Evolutionary conservation across 2,797 vertebrate species (phyloP).

Genomic region (Fistularia tabacaria): DNA sequence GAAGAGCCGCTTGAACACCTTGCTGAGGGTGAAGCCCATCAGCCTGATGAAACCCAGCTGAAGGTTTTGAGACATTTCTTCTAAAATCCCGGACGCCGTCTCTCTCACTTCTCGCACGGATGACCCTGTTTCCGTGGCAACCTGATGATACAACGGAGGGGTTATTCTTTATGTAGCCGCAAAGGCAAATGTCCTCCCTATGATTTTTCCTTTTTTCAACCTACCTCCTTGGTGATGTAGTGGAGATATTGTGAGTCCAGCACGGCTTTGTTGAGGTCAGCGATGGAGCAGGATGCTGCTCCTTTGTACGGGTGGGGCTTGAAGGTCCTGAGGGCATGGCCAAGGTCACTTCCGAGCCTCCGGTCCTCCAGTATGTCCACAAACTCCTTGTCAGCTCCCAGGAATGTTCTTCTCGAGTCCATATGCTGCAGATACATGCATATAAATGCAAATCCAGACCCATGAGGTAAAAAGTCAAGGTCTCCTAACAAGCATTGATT

Average conservation of each 20-base stretch:
- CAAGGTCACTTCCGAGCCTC: slow-evolving; percentile 80
- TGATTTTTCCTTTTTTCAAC: neutral
- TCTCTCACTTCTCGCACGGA: slow-evolving; percentile 78
- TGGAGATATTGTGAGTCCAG: slow-evolving; percentile 85
- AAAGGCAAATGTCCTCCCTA: neutral
- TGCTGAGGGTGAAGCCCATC: slow-evolving; percentile 83
- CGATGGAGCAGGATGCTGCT: slow-evolving; percentile 72
- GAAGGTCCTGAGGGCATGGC: slow-evolving; percentile 85
- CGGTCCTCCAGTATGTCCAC: slow-evolving; percentile 89
- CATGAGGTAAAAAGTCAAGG: neutral
- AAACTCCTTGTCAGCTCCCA: slow-evolving; percentile 69
- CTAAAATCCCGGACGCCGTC: slow-evolving; percentile 79
- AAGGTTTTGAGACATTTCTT: slow-evolving; percentile 93
- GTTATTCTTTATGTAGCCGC: too few relatives aligned
- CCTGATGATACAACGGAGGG: slow-evolving; percentile 54
- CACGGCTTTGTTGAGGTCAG: slow-evolving; percentile 81
- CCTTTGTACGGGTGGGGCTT: slow-evolving; percentile 79
- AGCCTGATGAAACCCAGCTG: slow-evolving; percentile 84
- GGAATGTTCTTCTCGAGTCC: slow-evolving; percentile 49
- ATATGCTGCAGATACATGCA: slow-evolving; percentile 23
- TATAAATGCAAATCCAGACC: neutral
- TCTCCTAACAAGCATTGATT: neutral
- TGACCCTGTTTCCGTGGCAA: slow-evolving; percentile 79
- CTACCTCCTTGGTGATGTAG: slow-evolving; percentile 85
- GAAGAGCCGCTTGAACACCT: slow-evolving; percentile 89